A percentile compares a stretch with the other conserved stretches of the same genome.
These are phyloP conservation scores for Torymus aiolomorphi DNA, from an alignment of 2,888 invertebrate genomes.

Conservation along the genomic window DNA sequence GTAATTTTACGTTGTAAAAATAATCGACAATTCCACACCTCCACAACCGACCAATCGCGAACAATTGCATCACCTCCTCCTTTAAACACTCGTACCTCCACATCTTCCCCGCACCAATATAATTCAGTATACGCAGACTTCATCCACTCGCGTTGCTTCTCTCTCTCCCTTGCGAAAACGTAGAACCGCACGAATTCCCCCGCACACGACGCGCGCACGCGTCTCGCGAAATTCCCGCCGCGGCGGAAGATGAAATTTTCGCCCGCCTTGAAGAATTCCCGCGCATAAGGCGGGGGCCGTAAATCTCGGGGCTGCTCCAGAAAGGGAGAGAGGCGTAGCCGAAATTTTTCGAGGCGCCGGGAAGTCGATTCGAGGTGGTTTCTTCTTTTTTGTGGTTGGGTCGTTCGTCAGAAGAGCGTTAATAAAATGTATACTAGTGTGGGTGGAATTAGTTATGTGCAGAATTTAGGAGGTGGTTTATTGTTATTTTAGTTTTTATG, in stretches of 20 bases:
- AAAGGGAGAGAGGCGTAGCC: conserved; percentile 25
- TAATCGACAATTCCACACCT: no score
- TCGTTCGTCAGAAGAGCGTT: conserved; percentile 11
- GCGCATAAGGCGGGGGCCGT: conserved; percentile 26
- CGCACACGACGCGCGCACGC: background rate
- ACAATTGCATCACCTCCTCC: no score
- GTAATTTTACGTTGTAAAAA: no score
- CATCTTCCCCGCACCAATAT: background rate
- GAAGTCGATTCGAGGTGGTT: background rate
- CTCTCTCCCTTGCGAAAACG: conserved; percentile 25
- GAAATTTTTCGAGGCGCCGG: conserved; percentile 25
- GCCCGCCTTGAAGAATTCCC: conserved; percentile 32
- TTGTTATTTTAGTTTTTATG: background rate
- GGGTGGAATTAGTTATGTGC: no score
- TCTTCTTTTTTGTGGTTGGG: background rate
- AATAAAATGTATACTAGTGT: background rate
- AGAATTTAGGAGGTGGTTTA: background rate
- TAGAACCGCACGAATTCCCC: background rate
- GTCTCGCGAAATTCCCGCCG: conserved; percentile 9
- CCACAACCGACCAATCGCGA: no score
- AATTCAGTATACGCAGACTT: conserved; percentile 38
- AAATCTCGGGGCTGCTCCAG: conserved; percentile 40
- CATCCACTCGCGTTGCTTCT: background rate
- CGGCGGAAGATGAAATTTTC: conserved; percentile 29
- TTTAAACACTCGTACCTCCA: no score